phyloP scores from a whole-genome alignment of 2,113 vertebrate species.

The Platysternon megacephalum region DNA sequence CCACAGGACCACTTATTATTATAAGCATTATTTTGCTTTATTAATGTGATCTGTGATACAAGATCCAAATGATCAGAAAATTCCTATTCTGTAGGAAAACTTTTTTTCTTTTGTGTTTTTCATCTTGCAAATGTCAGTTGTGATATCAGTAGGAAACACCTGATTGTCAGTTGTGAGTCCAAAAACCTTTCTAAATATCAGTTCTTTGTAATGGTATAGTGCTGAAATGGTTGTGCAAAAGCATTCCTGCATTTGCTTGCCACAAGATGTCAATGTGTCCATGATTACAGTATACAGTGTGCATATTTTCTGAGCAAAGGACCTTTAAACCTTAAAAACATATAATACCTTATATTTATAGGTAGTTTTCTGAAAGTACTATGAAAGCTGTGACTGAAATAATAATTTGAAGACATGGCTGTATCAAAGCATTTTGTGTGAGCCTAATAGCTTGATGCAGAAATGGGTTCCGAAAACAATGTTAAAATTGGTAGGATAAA shows the following conservation, averaged over 20 bases:
- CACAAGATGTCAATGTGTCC: slow-evolving; percentile 41
- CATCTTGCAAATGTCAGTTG: background rate
- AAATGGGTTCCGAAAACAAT: background rate
- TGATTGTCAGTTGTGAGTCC: background rate
- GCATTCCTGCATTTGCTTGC: background rate
- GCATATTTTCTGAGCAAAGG: background rate
- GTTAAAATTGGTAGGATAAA: background rate
- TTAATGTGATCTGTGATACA: background rate
- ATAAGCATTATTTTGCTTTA: background rate
- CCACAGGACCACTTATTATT: background rate
- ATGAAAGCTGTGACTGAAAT: background rate
- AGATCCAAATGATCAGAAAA: background rate
- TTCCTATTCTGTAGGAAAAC: background rate
- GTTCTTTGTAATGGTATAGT: background rate
- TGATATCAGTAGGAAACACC: background rate
- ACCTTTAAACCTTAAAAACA: background rate
- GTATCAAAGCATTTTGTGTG: background rate
- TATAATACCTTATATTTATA: background rate
- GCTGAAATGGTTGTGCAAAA: background rate
- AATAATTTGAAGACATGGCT: background rate
- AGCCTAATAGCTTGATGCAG: background rate
- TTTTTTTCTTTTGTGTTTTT: background rate
- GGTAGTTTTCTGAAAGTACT: background rate
- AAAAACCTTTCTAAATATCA: background rate
- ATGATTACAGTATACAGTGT: background rate